Evolutionary conservation across 2,113 vertebrate species (phyloP), one percentile per base, ranked within the genome.

Genomic region (Caloenas nicobarica): DNA sequence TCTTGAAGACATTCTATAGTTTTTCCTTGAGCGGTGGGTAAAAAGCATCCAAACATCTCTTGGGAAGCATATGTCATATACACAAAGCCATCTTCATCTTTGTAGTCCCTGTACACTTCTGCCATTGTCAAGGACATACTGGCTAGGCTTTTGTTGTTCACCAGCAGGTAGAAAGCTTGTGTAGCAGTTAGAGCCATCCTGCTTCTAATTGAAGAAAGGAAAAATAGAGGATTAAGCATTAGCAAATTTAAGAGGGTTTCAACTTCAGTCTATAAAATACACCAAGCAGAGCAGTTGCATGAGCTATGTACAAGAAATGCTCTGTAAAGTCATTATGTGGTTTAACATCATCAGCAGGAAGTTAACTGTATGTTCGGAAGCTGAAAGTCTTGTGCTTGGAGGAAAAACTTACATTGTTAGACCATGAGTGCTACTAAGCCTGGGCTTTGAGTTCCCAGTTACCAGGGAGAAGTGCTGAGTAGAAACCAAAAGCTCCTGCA

Each of bases 21-120:
- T 66, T 91, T 61, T 53, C 29, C 73, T 58, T 74, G 50, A 22
- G 31, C 76, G 86, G 50, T 7, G 4, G 70, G 53, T 61, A 72
- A 69, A 40, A 62, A 33, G 64, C 70, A 96, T 69, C 99, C 99
- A 81, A 99, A 99, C 98, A 99, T 99, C 96, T 99, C 99, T 89
- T 99, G 99, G 15, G 99, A 99, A 58, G 99, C 98, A 62, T 99
- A 99, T 7, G 98, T 99, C 98, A 99, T 98, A 81, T 99, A 99
- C 29, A 99, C 98, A 96, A 99, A 99, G 62, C 99, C 99, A 87
- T 99, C 99, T 92, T 99, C 98, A 53, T 99, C 99, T 97, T 97
- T 98, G 95, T 99, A 98, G 91, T 99, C 98, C 61, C 96, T 98
- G 96, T 99, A 99, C 31, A 99, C 97, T 97, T 99, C 98, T 10